Conservation (phyloP, 2,113 vertebrate species). For the Pseudorhombus dupliciocellatus region DNA sequence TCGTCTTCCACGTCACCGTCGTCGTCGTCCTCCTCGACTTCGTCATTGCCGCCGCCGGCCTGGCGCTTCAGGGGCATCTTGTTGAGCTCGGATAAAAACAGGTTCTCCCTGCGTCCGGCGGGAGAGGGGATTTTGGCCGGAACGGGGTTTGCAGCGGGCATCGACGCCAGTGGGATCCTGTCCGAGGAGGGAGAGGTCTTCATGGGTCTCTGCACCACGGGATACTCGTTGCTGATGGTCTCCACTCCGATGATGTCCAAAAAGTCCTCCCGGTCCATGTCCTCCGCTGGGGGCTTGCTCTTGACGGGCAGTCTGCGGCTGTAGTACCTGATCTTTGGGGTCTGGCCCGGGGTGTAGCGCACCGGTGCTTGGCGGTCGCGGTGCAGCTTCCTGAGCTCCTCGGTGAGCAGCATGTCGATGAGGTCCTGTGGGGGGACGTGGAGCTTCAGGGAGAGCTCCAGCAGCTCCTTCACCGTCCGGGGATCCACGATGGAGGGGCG, state of each 20-base stretch:
- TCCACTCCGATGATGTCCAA: slow-evolving; percentile 91
- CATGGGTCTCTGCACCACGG: slow-evolving; percentile 82
- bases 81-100: slow-evolving; percentile 82
- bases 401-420: slow-evolving; percentile 91
- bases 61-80: slow-evolving; percentile 86
- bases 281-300: slow-evolving; percentile 84
- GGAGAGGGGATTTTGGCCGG: slow-evolving; percentile 61
- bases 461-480: slow-evolving; percentile 88
- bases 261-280: slow-evolving; percentile 92
- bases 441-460: slow-evolving; percentile 93
- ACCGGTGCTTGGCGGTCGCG: slow-evolving; percentile 77
- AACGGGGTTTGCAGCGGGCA: slow-evolving; percentile 55
- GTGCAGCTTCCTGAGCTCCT: slow-evolving; percentile 87
- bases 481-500: slow-evolving; percentile 88
- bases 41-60: slow-evolving; percentile 65
- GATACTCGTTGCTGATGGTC: slow-evolving; percentile 85
- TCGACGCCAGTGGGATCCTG: slow-evolving; percentile 78
- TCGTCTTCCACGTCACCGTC: slow-evolving; percentile 89
- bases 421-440: slow-evolving; percentile 97
- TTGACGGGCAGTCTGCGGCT: slow-evolving; percentile 83
- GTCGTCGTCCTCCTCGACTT: slow-evolving; percentile 77
- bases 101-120: slow-evolving; percentile 83
- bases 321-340: slow-evolving; percentile 84
- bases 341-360: slow-evolving; percentile 82
- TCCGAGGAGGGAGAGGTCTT: slow-evolving; percentile 81